A percentile compares a stretch with the other conserved stretches of the same genome.
phyloP scores from a whole-genome alignment of 2,888 invertebrate genomes.

The Clanis bilineata region DNA sequence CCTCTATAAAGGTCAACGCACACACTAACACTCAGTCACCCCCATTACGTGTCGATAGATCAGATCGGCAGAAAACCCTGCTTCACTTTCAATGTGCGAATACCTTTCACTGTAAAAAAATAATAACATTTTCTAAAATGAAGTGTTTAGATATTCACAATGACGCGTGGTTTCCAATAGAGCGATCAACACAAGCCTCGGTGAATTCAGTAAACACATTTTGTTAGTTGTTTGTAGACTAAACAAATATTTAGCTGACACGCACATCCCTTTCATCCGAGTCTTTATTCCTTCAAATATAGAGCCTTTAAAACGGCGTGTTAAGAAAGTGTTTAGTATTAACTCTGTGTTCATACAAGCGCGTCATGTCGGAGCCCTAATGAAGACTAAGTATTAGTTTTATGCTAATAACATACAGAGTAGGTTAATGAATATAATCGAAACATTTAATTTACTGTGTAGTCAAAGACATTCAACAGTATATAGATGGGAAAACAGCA shows the following conservation, averaged over 20 bases:
- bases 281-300: not conserved
- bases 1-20: too few relatives aligned
- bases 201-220: conserved; percentile 42
- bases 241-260: conserved; percentile 50
- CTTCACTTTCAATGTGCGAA: too few relatives aligned
- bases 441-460: not conserved
- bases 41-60: too few relatives aligned
- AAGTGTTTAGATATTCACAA: too few relatives aligned
- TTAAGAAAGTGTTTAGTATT: not conserved
- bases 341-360: not conserved
- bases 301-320: not conserved
- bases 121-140: too few relatives aligned
- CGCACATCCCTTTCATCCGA: conserved; percentile 45
- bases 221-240: conserved; percentile 39
- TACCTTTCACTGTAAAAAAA: too few relatives aligned
- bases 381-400: not conserved
- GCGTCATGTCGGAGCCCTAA: not conserved
- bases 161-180: conserved; percentile 16
- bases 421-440: conserved; percentile 20
- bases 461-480: too few relatives aligned
- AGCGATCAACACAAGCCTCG: conserved; percentile 25
- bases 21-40: too few relatives aligned
- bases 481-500: too few relatives aligned
- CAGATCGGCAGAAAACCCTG: too few relatives aligned
- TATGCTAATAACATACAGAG: conserved; percentile 28